These are phyloP conservation scores for Drosophila setosimentum DNA, from an alignment of 2,888 invertebrate genomes.

Conservation along the genomic window DNA sequence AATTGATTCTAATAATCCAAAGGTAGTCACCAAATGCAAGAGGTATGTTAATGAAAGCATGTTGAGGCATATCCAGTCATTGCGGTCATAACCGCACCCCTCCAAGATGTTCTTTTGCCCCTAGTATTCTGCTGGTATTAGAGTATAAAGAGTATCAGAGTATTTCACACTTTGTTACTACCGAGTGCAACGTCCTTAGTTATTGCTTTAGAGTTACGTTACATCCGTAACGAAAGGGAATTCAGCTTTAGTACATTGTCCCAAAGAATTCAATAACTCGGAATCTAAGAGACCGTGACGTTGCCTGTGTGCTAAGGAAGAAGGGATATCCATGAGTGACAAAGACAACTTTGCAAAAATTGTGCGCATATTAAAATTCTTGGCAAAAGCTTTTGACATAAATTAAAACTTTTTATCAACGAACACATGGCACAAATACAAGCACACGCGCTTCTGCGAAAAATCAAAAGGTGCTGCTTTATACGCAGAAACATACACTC, in stretches of 20 bases:
- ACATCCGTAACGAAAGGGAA: slow-evolving; percentile 2
- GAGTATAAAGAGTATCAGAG: background rate
- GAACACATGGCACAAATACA: slow-evolving; percentile 35
- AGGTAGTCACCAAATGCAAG: background rate
- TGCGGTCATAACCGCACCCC: background rate
- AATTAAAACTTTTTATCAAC: slow-evolving; percentile 84
- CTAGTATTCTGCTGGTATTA: background rate
- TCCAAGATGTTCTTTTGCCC: background rate
- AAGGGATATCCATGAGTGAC: slow-evolving; percentile 48
- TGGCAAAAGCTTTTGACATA: slow-evolving; percentile 84
- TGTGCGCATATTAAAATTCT: slow-evolving; percentile 85
- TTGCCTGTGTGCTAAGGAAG: slow-evolving; percentile 8
- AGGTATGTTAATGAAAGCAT: background rate
- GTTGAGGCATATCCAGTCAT: background rate
- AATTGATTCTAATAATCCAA: background rate
- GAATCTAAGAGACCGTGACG: slow-evolving; percentile 18
- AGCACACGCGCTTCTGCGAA: slow-evolving; percentile 6
- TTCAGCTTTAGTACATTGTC: slow-evolving; percentile 14
- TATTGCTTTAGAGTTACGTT: background rate
- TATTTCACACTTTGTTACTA: background rate
- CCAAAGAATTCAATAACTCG: slow-evolving; percentile 59
- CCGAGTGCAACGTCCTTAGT: background rate
- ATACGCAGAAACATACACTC: background rate
- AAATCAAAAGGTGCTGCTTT: slow-evolving; percentile 25
- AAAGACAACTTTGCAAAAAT: slow-evolving; percentile 73